phyloP scores from a whole-genome alignment of 2,888 invertebrate genomes.

The Phaedon cochleariae region DNA sequence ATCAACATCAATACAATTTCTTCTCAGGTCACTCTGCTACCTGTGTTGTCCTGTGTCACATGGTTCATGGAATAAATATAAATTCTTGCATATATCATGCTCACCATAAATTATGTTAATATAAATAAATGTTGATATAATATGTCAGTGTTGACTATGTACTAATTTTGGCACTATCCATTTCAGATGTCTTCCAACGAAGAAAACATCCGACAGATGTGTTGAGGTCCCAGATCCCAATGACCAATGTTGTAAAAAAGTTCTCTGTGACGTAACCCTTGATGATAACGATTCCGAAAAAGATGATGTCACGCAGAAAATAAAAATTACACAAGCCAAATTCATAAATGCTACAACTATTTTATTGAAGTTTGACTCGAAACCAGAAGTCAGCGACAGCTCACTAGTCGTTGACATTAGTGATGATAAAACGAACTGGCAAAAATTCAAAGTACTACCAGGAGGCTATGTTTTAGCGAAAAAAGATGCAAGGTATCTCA shows the following conservation, averaged over 20 bases:
- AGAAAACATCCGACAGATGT: conserved; percentile 74
- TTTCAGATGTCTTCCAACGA: conserved; percentile 69
- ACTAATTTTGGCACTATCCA: background rate
- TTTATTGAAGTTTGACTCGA: conserved; percentile 59
- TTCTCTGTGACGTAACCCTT: conserved; percentile 85
- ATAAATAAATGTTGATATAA: too few relatives aligned
- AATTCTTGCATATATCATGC: too few relatives aligned
- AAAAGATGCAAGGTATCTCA: conserved; percentile 53
- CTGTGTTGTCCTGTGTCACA: too few relatives aligned
- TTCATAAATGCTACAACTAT: conserved; percentile 60
- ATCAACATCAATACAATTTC: too few relatives aligned
- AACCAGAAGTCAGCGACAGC: conserved; percentile 53
- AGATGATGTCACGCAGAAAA: conserved; percentile 48
- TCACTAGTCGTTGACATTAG: conserved; percentile 60
- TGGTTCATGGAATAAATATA: too few relatives aligned
- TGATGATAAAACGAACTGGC: conserved; percentile 61
- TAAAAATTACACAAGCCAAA: conserved; percentile 55
- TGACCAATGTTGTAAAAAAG: conserved; percentile 85
- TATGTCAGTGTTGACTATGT: too few relatives aligned
- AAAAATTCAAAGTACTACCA: conserved; percentile 59
- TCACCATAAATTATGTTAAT: too few relatives aligned
- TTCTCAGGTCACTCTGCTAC: too few relatives aligned
- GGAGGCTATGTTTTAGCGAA: conserved; percentile 53
- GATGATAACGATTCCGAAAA: conserved; percentile 74
- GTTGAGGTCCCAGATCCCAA: conserved; percentile 83